phyloP scores from a whole-genome alignment of 2,797 vertebrate genomes.

The Tragopan temminckii region DNA sequence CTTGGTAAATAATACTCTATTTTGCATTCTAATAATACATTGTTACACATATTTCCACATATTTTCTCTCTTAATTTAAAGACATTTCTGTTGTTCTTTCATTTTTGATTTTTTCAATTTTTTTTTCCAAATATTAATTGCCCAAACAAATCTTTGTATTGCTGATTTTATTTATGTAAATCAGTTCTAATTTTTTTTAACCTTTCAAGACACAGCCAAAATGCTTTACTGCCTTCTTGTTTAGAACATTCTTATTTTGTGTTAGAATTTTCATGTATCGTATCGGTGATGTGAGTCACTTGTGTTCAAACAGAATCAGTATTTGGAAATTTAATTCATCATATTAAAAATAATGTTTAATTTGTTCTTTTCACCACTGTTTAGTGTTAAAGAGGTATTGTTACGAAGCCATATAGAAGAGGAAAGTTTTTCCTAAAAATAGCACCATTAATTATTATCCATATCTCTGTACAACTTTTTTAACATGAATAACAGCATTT shows the following conservation, averaged over 20 bases:
- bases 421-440: neutral
- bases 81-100: fast-evolving
- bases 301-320: neutral
- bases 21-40: neutral
- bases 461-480: neutral
- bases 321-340: neutral
- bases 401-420: neutral
- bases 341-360: neutral
- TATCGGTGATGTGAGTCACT: neutral
- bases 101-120: neutral
- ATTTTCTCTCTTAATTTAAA: neutral
- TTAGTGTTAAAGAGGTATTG: neutral
- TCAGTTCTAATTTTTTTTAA: neutral
- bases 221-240: neutral
- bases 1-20: neutral
- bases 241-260: neutral
- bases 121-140: neutral
- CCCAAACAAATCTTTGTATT: neutral
- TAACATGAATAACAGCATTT: neutral
- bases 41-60: neutral
- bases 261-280: neutral
- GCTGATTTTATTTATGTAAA: neutral
- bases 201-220: neutral
- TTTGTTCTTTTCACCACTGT: neutral
- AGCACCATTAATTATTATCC: neutral